These are phyloP conservation scores for Sminthurides aquaticus DNA, from an alignment of 2,888 invertebrate species.

Conservation along the genomic window DNA sequence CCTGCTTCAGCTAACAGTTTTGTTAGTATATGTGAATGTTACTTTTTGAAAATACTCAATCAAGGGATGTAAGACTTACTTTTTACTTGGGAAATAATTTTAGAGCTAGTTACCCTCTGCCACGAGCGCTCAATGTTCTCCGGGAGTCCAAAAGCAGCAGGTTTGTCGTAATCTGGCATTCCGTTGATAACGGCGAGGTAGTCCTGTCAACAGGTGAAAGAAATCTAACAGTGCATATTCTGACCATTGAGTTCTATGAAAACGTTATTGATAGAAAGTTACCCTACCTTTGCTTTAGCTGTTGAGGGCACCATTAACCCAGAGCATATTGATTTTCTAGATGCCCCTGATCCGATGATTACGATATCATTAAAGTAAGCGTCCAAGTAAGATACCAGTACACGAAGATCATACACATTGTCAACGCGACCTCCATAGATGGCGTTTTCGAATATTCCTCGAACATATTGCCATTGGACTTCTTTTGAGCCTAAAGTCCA, in stretches of 20 bases:
- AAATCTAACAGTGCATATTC: not conserved
- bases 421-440: constrained; percentile 82
- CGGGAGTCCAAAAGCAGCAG: constrained; percentile 72
- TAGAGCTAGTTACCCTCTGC: constrained; percentile 60
- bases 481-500: constrained; percentile 33
- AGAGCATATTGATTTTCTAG: constrained; percentile 55
- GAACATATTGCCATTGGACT: constrained; percentile 64
- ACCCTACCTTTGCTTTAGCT: constrained; percentile 51
- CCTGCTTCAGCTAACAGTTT: no score
- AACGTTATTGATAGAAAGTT: not conserved
- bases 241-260: not conserved
- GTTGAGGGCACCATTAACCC: constrained; percentile 53
- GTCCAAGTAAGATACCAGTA: constrained; percentile 60
- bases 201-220: constrained; percentile 57
- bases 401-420: constrained; percentile 63
- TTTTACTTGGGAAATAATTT: constrained; percentile 59
- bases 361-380: constrained; percentile 55
- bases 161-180: constrained; percentile 65
- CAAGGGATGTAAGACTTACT: constrained; percentile 47
- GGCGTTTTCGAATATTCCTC: constrained; percentile 67
- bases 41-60: constrained; percentile 6
- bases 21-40: not conserved
- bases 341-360: constrained; percentile 52
- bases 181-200: constrained; percentile 59
- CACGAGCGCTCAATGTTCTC: constrained; percentile 78